A percentile compares a stretch with the other conserved stretches of the same genome.
These are phyloP conservation scores for Colinus virginianus DNA, from an alignment of 2,113 vertebrate genomes.

Conservation along the genomic window DNA sequence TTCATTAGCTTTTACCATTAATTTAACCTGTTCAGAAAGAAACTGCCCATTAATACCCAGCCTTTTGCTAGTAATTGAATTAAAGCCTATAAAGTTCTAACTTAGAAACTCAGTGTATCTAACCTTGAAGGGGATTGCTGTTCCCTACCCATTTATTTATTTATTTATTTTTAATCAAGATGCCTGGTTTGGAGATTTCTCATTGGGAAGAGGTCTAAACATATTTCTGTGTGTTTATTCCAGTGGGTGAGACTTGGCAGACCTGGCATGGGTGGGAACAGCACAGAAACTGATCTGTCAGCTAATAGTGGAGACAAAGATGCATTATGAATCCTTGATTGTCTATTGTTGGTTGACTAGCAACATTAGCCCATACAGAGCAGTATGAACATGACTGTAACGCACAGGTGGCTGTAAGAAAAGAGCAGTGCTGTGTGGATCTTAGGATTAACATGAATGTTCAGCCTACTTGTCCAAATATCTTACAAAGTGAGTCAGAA, in stretches of 20 bases:
- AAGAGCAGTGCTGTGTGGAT: neutral
- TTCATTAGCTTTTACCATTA: neutral
- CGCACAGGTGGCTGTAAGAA: neutral
- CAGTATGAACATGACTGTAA: neutral
- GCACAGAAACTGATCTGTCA: neutral
- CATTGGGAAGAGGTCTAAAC: neutral
- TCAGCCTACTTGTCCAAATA: slow-evolving; percentile 28
- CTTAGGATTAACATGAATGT: neutral
- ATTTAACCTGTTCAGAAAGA: neutral
- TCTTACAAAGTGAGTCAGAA: slow-evolving; percentile 3
- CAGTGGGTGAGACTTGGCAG: neutral
- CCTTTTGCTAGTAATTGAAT: neutral
- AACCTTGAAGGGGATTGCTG: neutral
- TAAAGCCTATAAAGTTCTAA: neutral
- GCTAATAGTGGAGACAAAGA: neutral
- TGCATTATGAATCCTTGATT: slow-evolving; percentile 24
- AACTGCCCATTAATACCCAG: neutral
- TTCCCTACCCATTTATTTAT: neutral
- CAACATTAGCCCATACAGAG: slow-evolving; percentile 3
- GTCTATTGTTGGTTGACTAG: neutral
- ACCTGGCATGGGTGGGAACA: fast-evolving
- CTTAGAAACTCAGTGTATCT: neutral
- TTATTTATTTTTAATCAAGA: neutral
- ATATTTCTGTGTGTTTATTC: slow-evolving; percentile 7
- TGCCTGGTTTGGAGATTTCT: neutral